phyloP scores from a whole-genome alignment of 2,888 invertebrate species.

The Orgyia antiqua region DNA sequence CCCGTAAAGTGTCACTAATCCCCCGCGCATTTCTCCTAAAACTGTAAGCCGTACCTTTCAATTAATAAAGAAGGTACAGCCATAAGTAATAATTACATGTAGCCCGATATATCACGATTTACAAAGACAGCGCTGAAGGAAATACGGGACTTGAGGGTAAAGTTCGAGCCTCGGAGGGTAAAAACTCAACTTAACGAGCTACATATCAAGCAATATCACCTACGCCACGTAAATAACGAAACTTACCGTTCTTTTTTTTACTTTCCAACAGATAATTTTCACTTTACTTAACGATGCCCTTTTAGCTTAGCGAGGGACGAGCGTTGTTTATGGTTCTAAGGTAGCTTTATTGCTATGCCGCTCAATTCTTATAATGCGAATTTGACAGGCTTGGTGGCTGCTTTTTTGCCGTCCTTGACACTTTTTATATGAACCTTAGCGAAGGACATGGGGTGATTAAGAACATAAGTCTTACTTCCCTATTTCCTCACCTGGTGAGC shows the following conservation, averaged over 20 bases:
- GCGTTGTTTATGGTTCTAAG: slow-evolving; percentile 4
- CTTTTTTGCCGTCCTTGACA: no score
- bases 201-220: slow-evolving; percentile 17
- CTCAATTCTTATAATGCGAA: no score
- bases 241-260: slow-evolving; percentile 11
- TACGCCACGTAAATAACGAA: slow-evolving; percentile 15
- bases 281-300: slow-evolving; percentile 15
- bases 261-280: slow-evolving; percentile 18
- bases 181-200: slow-evolving; percentile 26
- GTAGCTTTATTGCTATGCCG: slow-evolving; percentile 7
- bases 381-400: no score
- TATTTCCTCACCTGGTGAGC: no score
- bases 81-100: slow-evolving; percentile 28
- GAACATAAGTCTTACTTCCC: no score
- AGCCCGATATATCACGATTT: slow-evolving; percentile 27
- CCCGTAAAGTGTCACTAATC: no score
- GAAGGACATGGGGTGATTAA: no score
- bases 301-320: slow-evolving; percentile 6
- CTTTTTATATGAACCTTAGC: no score
- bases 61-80: slow-evolving; percentile 20
- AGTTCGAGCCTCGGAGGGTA: slow-evolving; percentile 21
- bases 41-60: slow-evolving; percentile 21
- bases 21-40: slow-evolving; percentile 7
- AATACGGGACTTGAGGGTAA: slow-evolving; percentile 26
- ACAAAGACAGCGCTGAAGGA: slow-evolving; percentile 27